Percentiles rank a stretch among this genome's conserved stretches.
These are phyloP conservation scores for Ptychoptera contaminata DNA, from an alignment of 2,888 invertebrate species.

Conservation along the genomic window DNA sequence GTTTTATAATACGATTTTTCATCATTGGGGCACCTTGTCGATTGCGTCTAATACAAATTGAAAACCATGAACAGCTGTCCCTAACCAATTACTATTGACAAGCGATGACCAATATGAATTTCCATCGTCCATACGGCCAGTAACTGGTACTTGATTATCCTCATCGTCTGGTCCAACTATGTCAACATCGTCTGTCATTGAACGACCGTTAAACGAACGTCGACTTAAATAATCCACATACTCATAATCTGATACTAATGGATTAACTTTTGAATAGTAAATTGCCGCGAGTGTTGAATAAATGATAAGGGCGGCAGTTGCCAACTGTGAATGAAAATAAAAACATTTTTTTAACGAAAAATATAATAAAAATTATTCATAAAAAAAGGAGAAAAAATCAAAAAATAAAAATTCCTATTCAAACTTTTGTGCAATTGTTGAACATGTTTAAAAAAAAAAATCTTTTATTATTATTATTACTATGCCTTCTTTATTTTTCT, in stretches of 20 bases:
- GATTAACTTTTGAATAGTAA: slow-evolving; percentile 78
- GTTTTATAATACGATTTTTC: no score
- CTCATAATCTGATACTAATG: slow-evolving; percentile 60
- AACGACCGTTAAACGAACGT: slow-evolving; percentile 36
- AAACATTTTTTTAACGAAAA: background rate
- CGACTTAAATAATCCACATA: slow-evolving; percentile 51
- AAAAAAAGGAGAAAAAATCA: slow-evolving; percentile 2
- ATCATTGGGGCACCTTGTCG: slow-evolving; percentile 20
- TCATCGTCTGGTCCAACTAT: slow-evolving; percentile 18
- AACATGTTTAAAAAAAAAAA: background rate
- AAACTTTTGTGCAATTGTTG: background rate
- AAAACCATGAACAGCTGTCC: slow-evolving; percentile 23
- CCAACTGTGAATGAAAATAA: slow-evolving; percentile 40
- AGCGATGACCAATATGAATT: slow-evolving; percentile 9
- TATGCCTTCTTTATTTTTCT: no score
- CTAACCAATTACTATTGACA: slow-evolving; percentile 20
- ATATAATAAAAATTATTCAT: background rate
- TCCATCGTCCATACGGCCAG: slow-evolving; percentile 12
- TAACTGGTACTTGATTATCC: background rate
- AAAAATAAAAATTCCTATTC: background rate
- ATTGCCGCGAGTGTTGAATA: slow-evolving; percentile 77
- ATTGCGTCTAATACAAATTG: slow-evolving; percentile 29
- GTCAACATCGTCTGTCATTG: slow-evolving; percentile 33
- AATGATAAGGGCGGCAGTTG: slow-evolving; percentile 61
- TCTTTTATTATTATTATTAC: background rate